Evolutionary conservation across 1,140 invertebrate species (phyloP), one percentile per base, ranked within the genome.

Genomic region (Lanistes nyassanus): DNA sequence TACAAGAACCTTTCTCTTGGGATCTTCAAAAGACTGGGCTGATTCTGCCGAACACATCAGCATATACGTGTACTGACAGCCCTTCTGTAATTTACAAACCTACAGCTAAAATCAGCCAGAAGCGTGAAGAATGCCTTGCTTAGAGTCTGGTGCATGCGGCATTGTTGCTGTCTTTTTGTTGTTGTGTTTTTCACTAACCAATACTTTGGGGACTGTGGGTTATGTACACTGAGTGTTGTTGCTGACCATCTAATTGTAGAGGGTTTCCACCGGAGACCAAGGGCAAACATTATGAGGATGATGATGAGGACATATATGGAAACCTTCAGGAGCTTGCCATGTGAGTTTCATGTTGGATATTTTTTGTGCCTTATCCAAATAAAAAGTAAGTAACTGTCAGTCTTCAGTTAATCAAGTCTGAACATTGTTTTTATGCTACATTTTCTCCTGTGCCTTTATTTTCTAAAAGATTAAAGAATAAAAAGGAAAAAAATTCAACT

Each of bases 301-400:
- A 91, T 72, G 90, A 91, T 51, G 86, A 87, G 70, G 90, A 91
- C 79, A 91, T 91, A 68, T 91, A 91, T 80, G 86, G 88, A 65
- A 90, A 90, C 72, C 81, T 92, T 7, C 89, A 90, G 75, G 90
- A 91, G 64, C 79, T 91, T 76, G 90, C 89, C 13, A 86, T 90
- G 89, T 90, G 80, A 90, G 86, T 86, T 80, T 26, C 23, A 42
- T 36, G 64, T 82, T 36, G 76, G 71, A 79, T 77, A 78, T 75
- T 67, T 78, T 76, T 75, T 26, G 26, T 71, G 69, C 67, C 73
- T 79, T 42, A 71, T 77, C 64, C 34, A 2, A 16, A 34, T 23
- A 31, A 65, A 36, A 34, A 36, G 34, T 23, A 65, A 36, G 19
- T 21, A 31, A 65, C 29, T 23, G 26, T 31, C 21, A 34, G 29